phyloP scores from a whole-genome alignment of 2,113 vertebrate genomes.

The Sigmodon hispidus region DNA sequence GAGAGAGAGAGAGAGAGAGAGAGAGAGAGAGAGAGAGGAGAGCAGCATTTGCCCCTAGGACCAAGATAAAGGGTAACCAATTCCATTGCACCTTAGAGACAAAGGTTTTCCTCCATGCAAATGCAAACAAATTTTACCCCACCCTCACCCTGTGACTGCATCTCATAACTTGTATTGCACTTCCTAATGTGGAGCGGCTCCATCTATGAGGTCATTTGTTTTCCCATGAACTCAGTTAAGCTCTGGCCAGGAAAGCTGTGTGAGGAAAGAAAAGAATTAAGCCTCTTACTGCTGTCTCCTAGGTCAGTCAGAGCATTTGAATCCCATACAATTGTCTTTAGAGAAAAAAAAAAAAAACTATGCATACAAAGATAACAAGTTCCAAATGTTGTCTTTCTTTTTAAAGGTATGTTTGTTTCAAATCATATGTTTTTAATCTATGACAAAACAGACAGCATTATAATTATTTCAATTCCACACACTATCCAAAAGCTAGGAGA shows the following conservation, averaged over 20 bases:
- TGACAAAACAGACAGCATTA: slow-evolving; percentile 75
- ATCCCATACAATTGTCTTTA: slow-evolving; percentile 76
- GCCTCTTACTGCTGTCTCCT: slow-evolving; percentile 67
- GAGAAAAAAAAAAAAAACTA: slow-evolving; percentile 37
- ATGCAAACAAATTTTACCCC: slow-evolving; percentile 78
- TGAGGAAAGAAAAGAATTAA: slow-evolving; percentile 76
- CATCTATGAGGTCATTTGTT: slow-evolving; percentile 85
- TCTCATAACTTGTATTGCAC: slow-evolving; percentile 76
- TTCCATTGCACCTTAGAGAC: slow-evolving; percentile 41
- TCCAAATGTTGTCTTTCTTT: slow-evolving; percentile 84
- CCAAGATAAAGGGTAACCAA: slow-evolving; percentile 7
- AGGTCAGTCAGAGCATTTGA: slow-evolving; percentile 76
- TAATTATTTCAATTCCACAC: slow-evolving; percentile 78
- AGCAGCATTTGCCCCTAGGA: slow-evolving; percentile 1
- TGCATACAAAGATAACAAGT: slow-evolving; percentile 81
- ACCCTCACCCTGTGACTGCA: slow-evolving; percentile 69
- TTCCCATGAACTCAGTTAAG: slow-evolving; percentile 80
- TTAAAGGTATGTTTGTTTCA: slow-evolving; percentile 82
- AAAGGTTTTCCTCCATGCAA: slow-evolving; percentile 60
- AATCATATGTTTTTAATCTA: slow-evolving; percentile 84
- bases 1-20: background rate
- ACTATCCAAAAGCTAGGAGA: slow-evolving; percentile 74
- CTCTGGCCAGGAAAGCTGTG: slow-evolving; percentile 68
- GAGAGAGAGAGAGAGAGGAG: background rate
- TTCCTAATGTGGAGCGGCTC: slow-evolving; percentile 79